These are phyloP conservation scores for Oreochromis mossambicus DNA, from an alignment of 2,797 vertebrate genomes.

Conservation along the genomic window DNA sequence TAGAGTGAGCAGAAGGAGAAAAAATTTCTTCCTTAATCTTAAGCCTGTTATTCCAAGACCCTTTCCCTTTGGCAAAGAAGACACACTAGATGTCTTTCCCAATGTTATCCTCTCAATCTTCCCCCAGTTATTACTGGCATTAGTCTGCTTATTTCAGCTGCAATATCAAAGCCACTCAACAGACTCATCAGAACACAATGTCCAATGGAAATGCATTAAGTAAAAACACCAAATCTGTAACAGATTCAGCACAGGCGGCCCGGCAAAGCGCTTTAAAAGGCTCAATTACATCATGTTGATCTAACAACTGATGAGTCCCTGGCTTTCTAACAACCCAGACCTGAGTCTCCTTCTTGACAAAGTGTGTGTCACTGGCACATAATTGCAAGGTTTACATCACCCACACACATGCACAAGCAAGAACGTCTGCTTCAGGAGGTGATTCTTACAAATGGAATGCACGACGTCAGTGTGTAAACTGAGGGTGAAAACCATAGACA, in stretches of 20 bases:
- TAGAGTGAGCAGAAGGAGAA: slow-evolving; percentile 44
- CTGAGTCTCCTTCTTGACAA: slow-evolving; percentile 3
- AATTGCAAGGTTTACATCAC: slow-evolving; percentile 47
- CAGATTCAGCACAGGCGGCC: neutral
- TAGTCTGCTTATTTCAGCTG: slow-evolving; percentile 59
- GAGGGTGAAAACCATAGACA: slow-evolving; percentile 57
- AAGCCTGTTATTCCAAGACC: slow-evolving; percentile 57
- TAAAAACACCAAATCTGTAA: slow-evolving; percentile 22
- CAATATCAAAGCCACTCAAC: slow-evolving; percentile 53
- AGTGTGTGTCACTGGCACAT: slow-evolving; percentile 29
- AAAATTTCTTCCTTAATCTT: slow-evolving; percentile 61
- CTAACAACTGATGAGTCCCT: slow-evolving; percentile 5
- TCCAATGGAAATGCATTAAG: slow-evolving; percentile 30
- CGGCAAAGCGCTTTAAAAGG: neutral
- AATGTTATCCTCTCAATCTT: slow-evolving; percentile 65
- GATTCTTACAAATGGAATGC: slow-evolving; percentile 69
- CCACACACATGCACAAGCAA: neutral
- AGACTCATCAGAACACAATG: slow-evolving; percentile 46
- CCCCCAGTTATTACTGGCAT: slow-evolving; percentile 66
- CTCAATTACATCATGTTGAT: slow-evolving; percentile 20
- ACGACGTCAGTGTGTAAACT: slow-evolving; percentile 64
- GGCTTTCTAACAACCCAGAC: slow-evolving; percentile 19
- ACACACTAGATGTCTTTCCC: slow-evolving; percentile 52
- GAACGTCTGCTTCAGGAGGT: slow-evolving; percentile 56
- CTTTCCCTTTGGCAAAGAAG: slow-evolving; percentile 51